Base-by-base conservation (phyloP, 2,797 vertebrate species). In the Perdix hodgsoniae region DNA sequence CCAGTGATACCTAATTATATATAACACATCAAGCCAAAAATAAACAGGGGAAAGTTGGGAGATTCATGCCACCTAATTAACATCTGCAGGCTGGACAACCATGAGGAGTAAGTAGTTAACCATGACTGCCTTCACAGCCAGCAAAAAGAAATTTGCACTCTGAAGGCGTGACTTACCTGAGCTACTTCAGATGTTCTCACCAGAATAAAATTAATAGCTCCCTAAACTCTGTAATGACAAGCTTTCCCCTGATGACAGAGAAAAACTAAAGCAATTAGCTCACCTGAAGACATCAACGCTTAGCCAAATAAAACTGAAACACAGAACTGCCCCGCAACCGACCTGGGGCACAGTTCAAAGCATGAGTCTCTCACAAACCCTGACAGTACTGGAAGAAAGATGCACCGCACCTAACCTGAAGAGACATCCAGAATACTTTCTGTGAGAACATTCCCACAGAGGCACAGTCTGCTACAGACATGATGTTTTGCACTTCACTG, bases 181-280 rank as follows among this genome's bases (percentile, higher is more conserved):
- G 72, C 82, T 69, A 63, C 86, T 77, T 95, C 91, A 92, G 78
- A 89, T 45, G 67, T 66, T 73, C 86, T 71, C 77, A 83, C 29
- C 50, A 73, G 63, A 90, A 56, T 59, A 65, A 91, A 95, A 92
- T 83, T 93, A 95, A 71, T 71, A 80, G 75, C 75, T 94, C 31
- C 23, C 56, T 85, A 18, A 90, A 65, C 11, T 64, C 76, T 49
- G 26, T 2, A 54, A 19, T 0, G 3, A 76, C 1, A 23, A 91
- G 24, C 64, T n/a, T 67, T 72, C 27, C 54, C 31, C 44, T 73
- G 79, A 94, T 94, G 85, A 94, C 35, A 91, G 82, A 77, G 86
- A 49, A 70, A 72, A 91, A 75, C 65, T 26, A 54, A 78, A 59
- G 23, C 79, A 95, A 91, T 85, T 69, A 94, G 59, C 59, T 69